Conservation (phyloP, 2,888 invertebrate species). For the Phortica okadai region DNA sequence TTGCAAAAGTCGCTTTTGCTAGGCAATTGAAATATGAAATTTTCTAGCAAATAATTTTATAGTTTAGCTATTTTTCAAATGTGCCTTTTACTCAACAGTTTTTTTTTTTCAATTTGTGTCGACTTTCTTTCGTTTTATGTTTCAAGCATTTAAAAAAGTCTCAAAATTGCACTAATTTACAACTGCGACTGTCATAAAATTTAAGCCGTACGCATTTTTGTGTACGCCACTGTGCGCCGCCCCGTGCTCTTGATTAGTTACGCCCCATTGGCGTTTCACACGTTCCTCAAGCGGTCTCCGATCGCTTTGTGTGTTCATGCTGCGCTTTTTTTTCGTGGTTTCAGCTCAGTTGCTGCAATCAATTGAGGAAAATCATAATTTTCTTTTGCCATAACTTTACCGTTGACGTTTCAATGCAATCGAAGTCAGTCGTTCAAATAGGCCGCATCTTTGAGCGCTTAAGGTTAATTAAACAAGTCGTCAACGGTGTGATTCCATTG, state of each 20-base stretch:
- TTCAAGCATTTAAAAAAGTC: too few relatives aligned
- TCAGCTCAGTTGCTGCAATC: not conserved
- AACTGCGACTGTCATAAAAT: too few relatives aligned
- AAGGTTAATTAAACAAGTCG: conserved; percentile 26
- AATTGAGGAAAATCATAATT: conserved; percentile 1
- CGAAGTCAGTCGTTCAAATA: not conserved
- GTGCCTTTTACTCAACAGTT: not conserved
- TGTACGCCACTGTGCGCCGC: not conserved
- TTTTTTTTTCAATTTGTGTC: too few relatives aligned
- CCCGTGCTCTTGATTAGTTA: conserved; percentile 12
- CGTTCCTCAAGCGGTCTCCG: not conserved
- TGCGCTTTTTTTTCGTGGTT: not conserved
- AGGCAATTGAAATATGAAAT: not conserved
- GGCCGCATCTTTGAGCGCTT: conserved; percentile 16
- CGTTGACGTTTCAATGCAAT: not conserved
- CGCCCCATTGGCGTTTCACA: conserved; percentile 15
- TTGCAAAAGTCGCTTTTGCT: not conserved
- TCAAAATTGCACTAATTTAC: too few relatives aligned
- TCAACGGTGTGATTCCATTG: not conserved
- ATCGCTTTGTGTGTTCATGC: not conserved
- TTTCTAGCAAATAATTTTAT: conserved; percentile 8
- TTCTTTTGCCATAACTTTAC: conserved; percentile 16
- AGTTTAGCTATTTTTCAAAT: conserved; percentile 16
- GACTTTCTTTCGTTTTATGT: too few relatives aligned
- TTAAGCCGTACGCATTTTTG: too few relatives aligned